Percentiles rank a stretch among this genome's conserved stretches.
Evolutionary conservation across 1,140 invertebrate species (phyloP).

Genomic region (Lepidotrigona ventralis): DNA sequence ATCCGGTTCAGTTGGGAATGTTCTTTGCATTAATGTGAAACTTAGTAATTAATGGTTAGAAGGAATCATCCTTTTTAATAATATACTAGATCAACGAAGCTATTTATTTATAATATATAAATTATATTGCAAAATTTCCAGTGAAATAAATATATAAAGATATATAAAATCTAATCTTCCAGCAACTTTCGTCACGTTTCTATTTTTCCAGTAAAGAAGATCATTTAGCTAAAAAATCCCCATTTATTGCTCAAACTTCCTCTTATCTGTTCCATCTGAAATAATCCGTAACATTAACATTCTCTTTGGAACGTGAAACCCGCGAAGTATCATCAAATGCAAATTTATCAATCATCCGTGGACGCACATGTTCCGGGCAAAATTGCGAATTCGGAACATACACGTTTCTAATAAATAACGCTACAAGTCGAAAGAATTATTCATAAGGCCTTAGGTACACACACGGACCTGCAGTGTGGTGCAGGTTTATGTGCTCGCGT

Average conservation of each 20-base stretch:
- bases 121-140: not conserved
- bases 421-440: constrained; percentile 27
- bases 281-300: not conserved
- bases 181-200: not conserved
- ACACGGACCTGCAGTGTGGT: not conserved
- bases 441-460: not conserved
- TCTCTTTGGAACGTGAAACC: not conserved
- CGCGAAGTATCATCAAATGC: not conserved
- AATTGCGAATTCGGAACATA: not conserved
- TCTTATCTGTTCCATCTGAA: not conserved
- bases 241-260: not conserved
- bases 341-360: not conserved
- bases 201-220: not conserved
- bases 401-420: not conserved
- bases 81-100: not conserved
- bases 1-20: not conserved
- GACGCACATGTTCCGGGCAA: not conserved
- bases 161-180: not conserved
- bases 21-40: not conserved
- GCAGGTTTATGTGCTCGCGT: constrained; percentile 20
- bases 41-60: not conserved
- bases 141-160: not conserved
- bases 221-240: not conserved
- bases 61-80: not conserved
- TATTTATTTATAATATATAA: not conserved